A percentile compares a stretch with the other conserved stretches of the same genome.
Conservation (phyloP, 2,113 vertebrate genomes). For the Cottus gobio region DNA sequence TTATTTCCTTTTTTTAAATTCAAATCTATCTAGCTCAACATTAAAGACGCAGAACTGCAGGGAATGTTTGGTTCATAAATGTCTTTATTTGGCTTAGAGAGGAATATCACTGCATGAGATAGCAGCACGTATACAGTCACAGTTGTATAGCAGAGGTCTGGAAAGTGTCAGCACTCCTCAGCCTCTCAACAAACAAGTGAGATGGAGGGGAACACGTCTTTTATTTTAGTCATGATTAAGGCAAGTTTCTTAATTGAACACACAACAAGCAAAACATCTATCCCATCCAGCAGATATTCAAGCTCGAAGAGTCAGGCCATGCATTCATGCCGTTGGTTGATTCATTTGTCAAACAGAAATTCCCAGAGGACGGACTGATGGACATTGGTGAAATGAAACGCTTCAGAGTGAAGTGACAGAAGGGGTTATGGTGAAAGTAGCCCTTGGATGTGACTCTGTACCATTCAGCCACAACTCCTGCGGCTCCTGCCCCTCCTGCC, state of each 20-base stretch:
- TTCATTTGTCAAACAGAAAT: slow-evolving; percentile 68
- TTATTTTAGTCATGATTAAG: slow-evolving; percentile 78
- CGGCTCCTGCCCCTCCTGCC: slow-evolving; percentile 56
- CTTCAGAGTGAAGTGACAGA: slow-evolving; percentile 12
- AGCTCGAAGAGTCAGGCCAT: slow-evolving; percentile 81
- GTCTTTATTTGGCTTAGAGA: slow-evolving; percentile 87
- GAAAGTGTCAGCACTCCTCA: slow-evolving; percentile 64
- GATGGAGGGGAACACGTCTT: slow-evolving; percentile 66
- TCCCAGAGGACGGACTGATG: neutral
- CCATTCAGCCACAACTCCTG: slow-evolving; percentile 45
- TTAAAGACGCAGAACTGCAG: slow-evolving; percentile 4
- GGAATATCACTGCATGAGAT: slow-evolving; percentile 77
- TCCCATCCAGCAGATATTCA: slow-evolving; percentile 74
- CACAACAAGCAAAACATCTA: slow-evolving; percentile 79
- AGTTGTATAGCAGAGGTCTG: slow-evolving; percentile 77
- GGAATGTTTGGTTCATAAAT: slow-evolving; percentile 82
- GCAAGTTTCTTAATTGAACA: slow-evolving; percentile 74
- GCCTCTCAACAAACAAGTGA: slow-evolving; percentile 63
- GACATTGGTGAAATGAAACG: neutral
- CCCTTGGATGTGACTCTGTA: slow-evolving; percentile 64
- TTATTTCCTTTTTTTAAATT: neutral
- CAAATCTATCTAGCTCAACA: neutral
- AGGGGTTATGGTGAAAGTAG: slow-evolving; percentile 60
- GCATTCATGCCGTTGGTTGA: slow-evolving; percentile 77
- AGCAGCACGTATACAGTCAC: slow-evolving; percentile 81